Base-by-base conservation (phyloP, 2,797 vertebrate species). In the Agapornis canus region DNA sequence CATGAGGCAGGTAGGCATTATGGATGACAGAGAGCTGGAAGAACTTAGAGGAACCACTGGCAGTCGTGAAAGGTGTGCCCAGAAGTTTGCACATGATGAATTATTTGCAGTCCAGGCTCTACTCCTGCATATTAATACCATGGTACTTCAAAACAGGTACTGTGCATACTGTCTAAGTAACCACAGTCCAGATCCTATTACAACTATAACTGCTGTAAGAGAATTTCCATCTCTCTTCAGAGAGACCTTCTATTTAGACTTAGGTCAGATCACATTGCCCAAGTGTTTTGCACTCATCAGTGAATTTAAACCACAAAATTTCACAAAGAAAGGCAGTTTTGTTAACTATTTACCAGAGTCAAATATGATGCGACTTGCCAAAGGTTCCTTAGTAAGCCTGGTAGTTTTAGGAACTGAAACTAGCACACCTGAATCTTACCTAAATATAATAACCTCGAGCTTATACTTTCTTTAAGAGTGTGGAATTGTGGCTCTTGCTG, bases 401-500 rank as follows among this genome's bases (percentile, higher is more conserved):
- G 20, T 37, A 49, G 5, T 32, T 80, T 82, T 31, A 82, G 69
- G 17, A 92, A 72, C 35, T 45, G 25, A 75, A 94, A 77, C 48
- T 19, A 64, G 32, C 17, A 32, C 40, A 68, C 37, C 31, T 25
- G 23, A 69, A 72, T 71, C 37, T 88, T 75, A 52, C 11, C 42
- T 77, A 72, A 86, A 77, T 68, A 27, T 19, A 15, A 51, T 16
- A 43, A 86, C n/a, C 43, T 76, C 63, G 60, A 79, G 40, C 26
- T 81, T 63, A 0, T 42, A 45, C 56, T 88, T 90, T 81, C 40
- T 91, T 72, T 60, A 20, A 40, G 77, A 81, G 14, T 10, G 15
- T 77, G 73, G 89, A 96, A 94, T 19, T 89, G 70, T 68, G 66
- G 90, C 76, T 95, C 37, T 14, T 86, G 39, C 37, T 90, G 80